Base-by-base conservation (phyloP, 2,797 vertebrate species). In the Gymnothorax reevesii region DNA sequence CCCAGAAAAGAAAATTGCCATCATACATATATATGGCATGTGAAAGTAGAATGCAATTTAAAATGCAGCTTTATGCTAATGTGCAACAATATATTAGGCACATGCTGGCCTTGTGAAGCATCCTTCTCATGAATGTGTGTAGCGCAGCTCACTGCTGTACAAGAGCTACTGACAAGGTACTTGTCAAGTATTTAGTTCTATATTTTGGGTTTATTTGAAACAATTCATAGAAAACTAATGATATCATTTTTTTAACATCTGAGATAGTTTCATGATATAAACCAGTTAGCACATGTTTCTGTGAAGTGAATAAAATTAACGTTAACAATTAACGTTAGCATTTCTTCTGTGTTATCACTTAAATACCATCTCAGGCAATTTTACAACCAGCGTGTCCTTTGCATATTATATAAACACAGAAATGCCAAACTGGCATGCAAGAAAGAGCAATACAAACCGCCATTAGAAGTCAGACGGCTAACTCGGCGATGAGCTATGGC, bases 1-100 rank as follows among this genome's bases (percentile, higher is more conserved):
- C 73, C 73, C 49, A 75, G 27, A 75, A 75, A 75, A 75, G 27
- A 73, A 42, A 33, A 75, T 75, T 42, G 73, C 33, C 12, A 75
- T 13, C 27, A 75, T 49, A 75, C 73, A 75, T 75, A 42, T 75
- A 13, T 7, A 75, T 75, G 25, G 33, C 73, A 75, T 75, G 33
- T 49, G 73, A 49, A 75, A 49, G 49, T 4, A 75, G 73, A 6
- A 75, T 42, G 73, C 33, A 75, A 75, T 49, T 75, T 13, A 75
- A 75, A 75, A 73, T 73, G 69, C 27, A 73, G 49, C 73, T 75
- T 42, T 49, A 75, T 33, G 33, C 33, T 49, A 17, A 75, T 42
- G 33, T 9, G 17, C 73, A 15, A 42, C 27, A 49, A 75, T 49
- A 75, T 73, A 33, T 73, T 12, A 73, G 27, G 27, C 25, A 7